Percentiles rank a stretch among this genome's conserved stretches.
Conservation (phyloP, 2,888 invertebrate genomes). For the Leptopterna dolabrata region DNA sequence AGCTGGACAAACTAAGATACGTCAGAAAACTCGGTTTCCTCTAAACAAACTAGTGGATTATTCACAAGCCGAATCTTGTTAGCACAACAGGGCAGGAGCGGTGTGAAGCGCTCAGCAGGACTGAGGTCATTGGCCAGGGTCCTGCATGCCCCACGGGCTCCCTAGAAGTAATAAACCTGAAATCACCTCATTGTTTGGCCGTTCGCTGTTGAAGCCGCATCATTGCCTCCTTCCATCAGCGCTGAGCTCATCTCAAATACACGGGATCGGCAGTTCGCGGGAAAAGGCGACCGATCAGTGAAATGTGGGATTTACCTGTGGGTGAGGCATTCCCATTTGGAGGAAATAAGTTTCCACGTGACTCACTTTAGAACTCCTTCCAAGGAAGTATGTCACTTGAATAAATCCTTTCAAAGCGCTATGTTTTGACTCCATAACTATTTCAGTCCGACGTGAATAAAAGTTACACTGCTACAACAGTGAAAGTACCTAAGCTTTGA, state of each 20-base stretch:
- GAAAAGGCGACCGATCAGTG: too few species aligned
- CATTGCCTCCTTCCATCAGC: background rate
- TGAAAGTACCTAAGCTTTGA: too few species aligned
- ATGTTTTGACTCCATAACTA: too few species aligned
- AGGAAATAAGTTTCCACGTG: too few species aligned
- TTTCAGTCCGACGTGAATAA: too few species aligned
- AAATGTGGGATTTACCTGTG: too few species aligned
- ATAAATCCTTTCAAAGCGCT: too few species aligned
- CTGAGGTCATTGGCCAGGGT: background rate
- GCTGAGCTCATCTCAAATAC: background rate
- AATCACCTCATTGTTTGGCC: slow-evolving; percentile 29
- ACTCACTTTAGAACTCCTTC: too few species aligned
- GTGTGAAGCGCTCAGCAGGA: background rate
- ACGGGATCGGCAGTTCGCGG: background rate
- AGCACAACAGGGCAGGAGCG: background rate
- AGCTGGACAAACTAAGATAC: background rate
- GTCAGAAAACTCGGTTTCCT: background rate
- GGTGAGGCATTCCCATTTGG: too few species aligned
- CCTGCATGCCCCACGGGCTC: slow-evolving; percentile 5
- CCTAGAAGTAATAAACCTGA: slow-evolving; percentile 24
- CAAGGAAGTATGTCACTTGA: too few species aligned
- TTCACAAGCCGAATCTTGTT: background rate
- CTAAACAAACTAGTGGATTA: background rate
- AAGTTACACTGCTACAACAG: too few species aligned
- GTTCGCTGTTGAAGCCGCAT: background rate